phyloP scores from a whole-genome alignment of 2,888 invertebrate genomes.

The Ormyrus nitidulus region DNA sequence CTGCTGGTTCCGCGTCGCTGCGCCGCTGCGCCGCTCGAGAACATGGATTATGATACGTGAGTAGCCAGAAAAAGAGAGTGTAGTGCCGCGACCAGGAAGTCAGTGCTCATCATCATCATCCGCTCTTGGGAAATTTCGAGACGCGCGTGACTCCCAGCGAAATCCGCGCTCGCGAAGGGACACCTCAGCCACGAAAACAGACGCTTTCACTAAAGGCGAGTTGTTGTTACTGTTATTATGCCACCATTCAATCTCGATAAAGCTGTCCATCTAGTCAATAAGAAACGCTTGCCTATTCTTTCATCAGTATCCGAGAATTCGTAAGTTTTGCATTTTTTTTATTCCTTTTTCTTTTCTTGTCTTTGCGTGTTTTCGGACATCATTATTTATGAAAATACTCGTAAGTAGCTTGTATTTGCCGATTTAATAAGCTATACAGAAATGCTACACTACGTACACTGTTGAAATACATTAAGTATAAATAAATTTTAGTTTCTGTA shows the following conservation, averaged over 20 bases:
- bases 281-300: not conserved
- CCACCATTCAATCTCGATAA: no score
- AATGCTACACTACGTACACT: no score
- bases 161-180: not conserved
- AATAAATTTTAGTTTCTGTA: no score
- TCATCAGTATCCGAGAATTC: not conserved
- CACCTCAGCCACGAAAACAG: not conserved
- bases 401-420: no score
- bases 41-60: conserved; percentile 48
- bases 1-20: no score
- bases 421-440: no score
- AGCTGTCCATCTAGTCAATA: not conserved
- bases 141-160: conserved; percentile 4
- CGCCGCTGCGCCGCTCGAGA: no score
- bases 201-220: conserved; percentile 1
- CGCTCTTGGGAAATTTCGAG: not conserved
- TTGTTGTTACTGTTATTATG: no score
- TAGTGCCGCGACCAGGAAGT: not conserved
- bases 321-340: conserved; percentile 3
- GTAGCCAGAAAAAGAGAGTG: conserved; percentile 1
- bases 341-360: not conserved
- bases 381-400: no score
- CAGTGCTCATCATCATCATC: not conserved
- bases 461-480: no score
- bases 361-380: no score